These are phyloP conservation scores for Diadophis punctatus DNA, from an alignment of 2,113 vertebrate genomes.

Conservation along the genomic window DNA sequence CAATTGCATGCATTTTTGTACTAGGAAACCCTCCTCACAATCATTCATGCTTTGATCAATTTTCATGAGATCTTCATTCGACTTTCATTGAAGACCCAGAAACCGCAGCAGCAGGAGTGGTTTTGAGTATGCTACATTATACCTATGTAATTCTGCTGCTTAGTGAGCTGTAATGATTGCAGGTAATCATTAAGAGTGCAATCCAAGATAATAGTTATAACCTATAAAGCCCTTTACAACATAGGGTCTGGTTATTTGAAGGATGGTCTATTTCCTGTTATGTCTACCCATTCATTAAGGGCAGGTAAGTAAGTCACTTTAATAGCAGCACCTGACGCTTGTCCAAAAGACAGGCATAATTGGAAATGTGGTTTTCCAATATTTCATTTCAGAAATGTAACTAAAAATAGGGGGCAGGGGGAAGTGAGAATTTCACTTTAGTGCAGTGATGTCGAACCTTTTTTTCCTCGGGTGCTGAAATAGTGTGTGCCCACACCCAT, in stretches of 20 bases:
- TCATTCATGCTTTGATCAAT: neutral
- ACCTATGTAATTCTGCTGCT: neutral
- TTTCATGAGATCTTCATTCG: neutral
- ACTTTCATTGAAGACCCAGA: neutral
- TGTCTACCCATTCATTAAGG: neutral
- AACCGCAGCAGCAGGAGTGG: neutral
- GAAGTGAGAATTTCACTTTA: too few relatives aligned
- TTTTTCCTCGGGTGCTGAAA: too few relatives aligned
- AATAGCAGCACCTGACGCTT: neutral
- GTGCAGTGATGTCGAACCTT: too few relatives aligned
- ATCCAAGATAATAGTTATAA: neutral
- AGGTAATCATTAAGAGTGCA: neutral
- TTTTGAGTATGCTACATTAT: neutral
- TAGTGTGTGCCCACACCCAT: too few relatives aligned
- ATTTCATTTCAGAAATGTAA: neutral
- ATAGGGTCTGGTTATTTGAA: neutral
- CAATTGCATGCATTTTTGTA: neutral
- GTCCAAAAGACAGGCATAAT: neutral
- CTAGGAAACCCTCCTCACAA: neutral
- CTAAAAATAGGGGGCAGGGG: neutral
- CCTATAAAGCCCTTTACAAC: neutral
- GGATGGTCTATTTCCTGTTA: neutral
- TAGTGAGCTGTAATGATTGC: neutral
- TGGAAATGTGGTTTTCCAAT: neutral
- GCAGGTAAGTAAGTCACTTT: neutral